Base-by-base conservation (phyloP, 2,113 vertebrate species). In the Mesembrinibis cayennensis region DNA sequence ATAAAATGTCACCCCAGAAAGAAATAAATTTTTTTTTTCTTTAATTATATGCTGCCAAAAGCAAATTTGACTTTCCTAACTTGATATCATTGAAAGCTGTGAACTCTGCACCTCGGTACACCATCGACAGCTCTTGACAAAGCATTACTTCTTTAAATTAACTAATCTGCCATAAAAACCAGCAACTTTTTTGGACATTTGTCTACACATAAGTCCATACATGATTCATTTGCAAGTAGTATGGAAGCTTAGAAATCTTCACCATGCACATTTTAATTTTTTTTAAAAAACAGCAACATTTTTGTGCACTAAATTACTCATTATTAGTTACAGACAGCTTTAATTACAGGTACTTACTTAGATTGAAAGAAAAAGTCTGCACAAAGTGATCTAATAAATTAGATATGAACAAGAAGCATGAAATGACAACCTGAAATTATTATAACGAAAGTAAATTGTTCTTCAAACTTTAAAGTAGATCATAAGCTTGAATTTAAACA, bases 371-470 rank as follows among this genome's bases (percentile, higher is more conserved):
- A 38, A 27, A 89, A 70, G 55, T 40, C 79, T 92, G 63, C 23
- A 94, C 65, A 63, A 30, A 89, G 18, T 42, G 52, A 96, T 94
- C 65, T 89, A 93, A 94, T 86, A 95, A 94, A 95, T 52, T 34
- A 45, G 70, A 78, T 81, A 65, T 32, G 66, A 90, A 82, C 16
- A 92, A 30, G 59, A 67, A 73, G 66, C 55, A 86, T 56, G 63
- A 82, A 95, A 93, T 71, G 42, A 96, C 82, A 95, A 93, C 85
- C 55, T 97, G 85, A 95, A 97, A 92, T 95, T 87, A 84, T 14
- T 27, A 90, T 56, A n/a, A 92, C 67, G 89, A 95, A 98, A 95
- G 81, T 10, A 92, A 96, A 93, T 34, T 25, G 26, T 87, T 66
- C 22, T 90, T 73, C 11, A 93, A 87, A 95, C 93, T 82, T 88